Evolutionary conservation across 1,140 invertebrate species (phyloP).

Genomic region (Brachionus manjavacas): DNA sequence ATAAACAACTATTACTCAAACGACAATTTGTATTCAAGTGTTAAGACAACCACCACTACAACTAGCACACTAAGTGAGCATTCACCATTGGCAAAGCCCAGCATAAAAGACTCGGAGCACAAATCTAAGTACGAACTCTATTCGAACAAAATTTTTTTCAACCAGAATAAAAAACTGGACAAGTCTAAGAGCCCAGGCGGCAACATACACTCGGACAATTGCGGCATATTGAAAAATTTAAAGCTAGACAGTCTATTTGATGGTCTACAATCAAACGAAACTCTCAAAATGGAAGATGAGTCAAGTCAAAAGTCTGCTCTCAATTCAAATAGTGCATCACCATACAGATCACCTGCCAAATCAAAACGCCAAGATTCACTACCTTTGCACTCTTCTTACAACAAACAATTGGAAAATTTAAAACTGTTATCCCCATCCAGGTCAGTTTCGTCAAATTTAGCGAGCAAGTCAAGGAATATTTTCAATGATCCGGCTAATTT

Average conservation of each 20-base stretch:
- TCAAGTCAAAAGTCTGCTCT: background rate
- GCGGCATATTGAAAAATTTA: background rate
- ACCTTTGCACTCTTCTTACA: background rate
- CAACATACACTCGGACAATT: background rate
- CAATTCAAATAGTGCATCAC: background rate
- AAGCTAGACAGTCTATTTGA: slow-evolving; percentile 9
- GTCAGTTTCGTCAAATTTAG: background rate
- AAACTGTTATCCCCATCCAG: background rate
- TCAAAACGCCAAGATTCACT: background rate
- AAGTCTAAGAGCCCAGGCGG: background rate
- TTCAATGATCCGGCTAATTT: slow-evolving; percentile 3
- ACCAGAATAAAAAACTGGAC: slow-evolving; percentile 11
- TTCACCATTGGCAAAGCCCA: background rate
- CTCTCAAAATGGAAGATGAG: background rate
- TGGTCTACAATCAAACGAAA: background rate
- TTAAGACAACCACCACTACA: background rate
- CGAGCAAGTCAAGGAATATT: background rate
- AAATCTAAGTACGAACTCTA: slow-evolving; percentile 8
- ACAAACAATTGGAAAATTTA: slow-evolving; percentile 19
- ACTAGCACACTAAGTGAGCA: background rate
- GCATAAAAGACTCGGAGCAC: background rate
- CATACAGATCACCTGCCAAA: background rate
- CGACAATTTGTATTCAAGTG: slow-evolving; percentile 37
- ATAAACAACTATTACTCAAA: slow-evolving; percentile 30
- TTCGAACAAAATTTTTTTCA: background rate